Evolutionary conservation across 2,888 invertebrate genomes (phyloP).

Genomic region (Callimorpha dominula): DNA sequence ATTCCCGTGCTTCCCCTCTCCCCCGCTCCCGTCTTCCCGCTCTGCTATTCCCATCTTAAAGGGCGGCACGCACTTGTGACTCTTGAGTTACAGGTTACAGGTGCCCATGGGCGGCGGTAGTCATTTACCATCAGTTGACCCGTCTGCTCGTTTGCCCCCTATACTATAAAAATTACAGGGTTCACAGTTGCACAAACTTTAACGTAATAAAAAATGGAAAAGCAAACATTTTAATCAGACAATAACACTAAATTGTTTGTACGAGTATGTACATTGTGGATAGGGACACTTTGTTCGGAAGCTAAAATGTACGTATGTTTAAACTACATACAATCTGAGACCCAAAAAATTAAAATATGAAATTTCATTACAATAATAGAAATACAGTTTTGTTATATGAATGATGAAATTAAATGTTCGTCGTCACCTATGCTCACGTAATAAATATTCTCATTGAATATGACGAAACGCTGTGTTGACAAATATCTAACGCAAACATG

Average conservation of each 20-base stretch:
- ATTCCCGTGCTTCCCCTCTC: too few relatives aligned
- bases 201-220: slow-evolving; percentile 13
- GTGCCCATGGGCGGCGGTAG: too few relatives aligned
- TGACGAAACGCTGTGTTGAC: slow-evolving; percentile 70
- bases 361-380: slow-evolving; percentile 16
- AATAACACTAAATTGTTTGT: slow-evolving; percentile 18
- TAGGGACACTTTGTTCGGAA: neutral
- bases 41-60: too few relatives aligned
- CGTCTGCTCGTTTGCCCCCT: too few relatives aligned
- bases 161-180: too few relatives aligned
- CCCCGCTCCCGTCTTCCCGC: too few relatives aligned
- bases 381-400: neutral
- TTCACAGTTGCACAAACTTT: neutral
- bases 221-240: slow-evolving; percentile 13
- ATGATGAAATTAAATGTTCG: slow-evolving; percentile 3
- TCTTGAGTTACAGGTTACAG: too few relatives aligned
- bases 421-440: slow-evolving; percentile 26
- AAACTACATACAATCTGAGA: slow-evolving; percentile 12
- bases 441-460: slow-evolving; percentile 61
- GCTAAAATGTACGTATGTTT: neutral
- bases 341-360: slow-evolving; percentile 11
- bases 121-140: too few relatives aligned
- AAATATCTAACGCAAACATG: slow-evolving; percentile 70
- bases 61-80: too few relatives aligned
- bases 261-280: slow-evolving; percentile 3